Percentiles rank a stretch among this genome's conserved stretches.
phyloP scores from a whole-genome alignment of 2,113 vertebrate species.

The Clarias gariepinus region DNA sequence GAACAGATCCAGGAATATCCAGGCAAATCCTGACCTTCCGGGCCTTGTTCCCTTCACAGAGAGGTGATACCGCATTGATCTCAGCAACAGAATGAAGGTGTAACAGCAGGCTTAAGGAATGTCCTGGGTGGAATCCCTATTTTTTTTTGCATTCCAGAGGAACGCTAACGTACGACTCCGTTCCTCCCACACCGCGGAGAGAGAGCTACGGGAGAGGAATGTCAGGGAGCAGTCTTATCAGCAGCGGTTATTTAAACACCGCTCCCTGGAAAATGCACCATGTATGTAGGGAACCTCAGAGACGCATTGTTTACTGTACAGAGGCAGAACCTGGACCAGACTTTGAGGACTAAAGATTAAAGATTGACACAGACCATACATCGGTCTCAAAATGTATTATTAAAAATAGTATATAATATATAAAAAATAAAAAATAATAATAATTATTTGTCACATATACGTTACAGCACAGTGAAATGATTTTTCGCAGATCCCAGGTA shows the following conservation, averaged over 20 bases:
- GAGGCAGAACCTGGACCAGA: neutral
- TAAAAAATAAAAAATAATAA: too few species aligned
- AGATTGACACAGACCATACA: too few species aligned
- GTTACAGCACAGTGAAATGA: too few species aligned
- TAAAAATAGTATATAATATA: too few species aligned
- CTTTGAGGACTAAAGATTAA: neutral
- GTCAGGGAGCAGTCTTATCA: conserved; percentile 5
- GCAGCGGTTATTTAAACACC: neutral
- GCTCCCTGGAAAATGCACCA: neutral
- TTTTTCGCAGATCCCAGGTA: too few species aligned
- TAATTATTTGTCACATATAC: too few species aligned
- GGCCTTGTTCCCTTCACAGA: neutral
- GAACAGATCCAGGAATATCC: neutral
- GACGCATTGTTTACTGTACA: neutral
- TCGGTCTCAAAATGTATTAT: too few species aligned
- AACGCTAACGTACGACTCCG: neutral
- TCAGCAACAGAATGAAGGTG: neutral
- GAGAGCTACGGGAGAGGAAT: neutral
- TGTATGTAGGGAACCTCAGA: neutral
- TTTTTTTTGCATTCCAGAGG: neutral
- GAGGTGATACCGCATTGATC: neutral
- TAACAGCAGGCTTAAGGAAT: neutral
- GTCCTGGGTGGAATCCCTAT: neutral
- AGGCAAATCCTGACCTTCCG: neutral
- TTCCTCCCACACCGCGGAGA: neutral